Base-by-base conservation (phyloP, 2,888 invertebrate genomes). In the Falcaria lacertinaria region DNA sequence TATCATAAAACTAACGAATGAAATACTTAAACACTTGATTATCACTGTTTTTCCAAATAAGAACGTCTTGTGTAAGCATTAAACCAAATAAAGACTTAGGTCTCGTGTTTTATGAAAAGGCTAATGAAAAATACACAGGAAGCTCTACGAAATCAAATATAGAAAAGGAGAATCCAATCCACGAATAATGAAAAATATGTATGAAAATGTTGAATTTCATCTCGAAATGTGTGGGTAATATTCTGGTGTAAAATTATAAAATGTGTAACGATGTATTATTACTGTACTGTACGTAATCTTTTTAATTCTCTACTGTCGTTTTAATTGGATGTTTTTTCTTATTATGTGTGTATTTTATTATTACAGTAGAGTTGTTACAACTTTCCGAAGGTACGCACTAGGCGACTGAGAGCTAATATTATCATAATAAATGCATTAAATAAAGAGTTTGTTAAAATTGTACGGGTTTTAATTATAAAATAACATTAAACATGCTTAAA, bases 341-440 rank as follows among this genome's bases (percentile, higher is more conserved):
- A 52, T 62, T 65, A 57, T 50, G 60, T 61, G 59, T 65, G 59
- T 37, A 28, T 67, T 65, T 73, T 52, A 61, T 57, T 53, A 59
- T 50, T 57, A 60, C 51, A 54, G 73, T 82, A 79, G 80, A 77
- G 82, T 84, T 84, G 84, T 84, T 82, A 70, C 86, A 89, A 89
- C 89, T 89, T 89, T 89, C 88, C 89, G 87, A 88, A 81, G 86
- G 87, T 89, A 87, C 86, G 87, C 87, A 85, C 84, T 87, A 89
- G 89, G 88, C 87, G 89, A 88, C 89, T 87, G 88, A 87, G 80
- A 88, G 87, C 88, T 88, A 88, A 87, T 82, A 86, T 80, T 87
- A 87, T 84, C 85, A 84, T 88, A 79, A 82, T 84, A 83, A 87
- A 86, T 82, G 87, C 87, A 86, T 89, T 82, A 82, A 87, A 85